Conservation (phyloP, 2,888 invertebrate genomes). For the Gandaritis pyraliata region DNA sequence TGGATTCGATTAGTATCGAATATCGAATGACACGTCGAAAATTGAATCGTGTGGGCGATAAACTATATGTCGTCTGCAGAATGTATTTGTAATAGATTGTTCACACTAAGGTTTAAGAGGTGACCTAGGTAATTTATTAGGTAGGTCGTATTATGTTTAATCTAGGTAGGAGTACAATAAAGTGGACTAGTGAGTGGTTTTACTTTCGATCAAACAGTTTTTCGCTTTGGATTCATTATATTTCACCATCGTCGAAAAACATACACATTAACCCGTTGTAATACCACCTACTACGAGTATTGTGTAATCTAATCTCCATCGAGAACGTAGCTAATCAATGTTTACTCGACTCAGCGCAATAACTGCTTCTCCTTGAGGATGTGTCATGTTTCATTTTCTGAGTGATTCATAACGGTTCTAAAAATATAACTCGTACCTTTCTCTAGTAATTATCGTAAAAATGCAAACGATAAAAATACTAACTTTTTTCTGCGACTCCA, state of each 20-base stretch:
- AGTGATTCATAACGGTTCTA: slow-evolving; percentile 17
- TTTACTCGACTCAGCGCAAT: slow-evolving; percentile 14
- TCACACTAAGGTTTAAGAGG: too few species aligned
- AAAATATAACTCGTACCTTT: slow-evolving; percentile 4
- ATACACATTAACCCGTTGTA: neutral
- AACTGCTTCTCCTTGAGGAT: slow-evolving; percentile 6
- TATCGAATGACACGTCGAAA: slow-evolving; percentile 3
- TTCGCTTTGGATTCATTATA: neutral
- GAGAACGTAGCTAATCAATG: slow-evolving; percentile 2
- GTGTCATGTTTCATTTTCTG: slow-evolving; percentile 15
- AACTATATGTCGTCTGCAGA: slow-evolving; percentile 1
- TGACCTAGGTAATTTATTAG: too few species aligned
- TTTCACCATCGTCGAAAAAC: neutral
- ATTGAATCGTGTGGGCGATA: slow-evolving; percentile 13
- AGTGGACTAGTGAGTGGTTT: too few species aligned
- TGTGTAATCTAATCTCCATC: neutral
- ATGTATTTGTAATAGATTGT: neutral
- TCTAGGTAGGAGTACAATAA: too few species aligned
- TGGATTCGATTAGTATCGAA: slow-evolving; percentile 19
- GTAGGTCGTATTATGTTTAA: too few species aligned
- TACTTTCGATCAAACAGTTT: too few species aligned
- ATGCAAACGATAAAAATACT: slow-evolving; percentile 12
- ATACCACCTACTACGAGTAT: neutral
- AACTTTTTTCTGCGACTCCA: neutral
- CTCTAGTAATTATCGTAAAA: slow-evolving; percentile 7